Evolutionary conservation across 2,113 vertebrate genomes (phyloP), one percentile per base, ranked within the genome.

Genomic region (Fulica atra): DNA sequence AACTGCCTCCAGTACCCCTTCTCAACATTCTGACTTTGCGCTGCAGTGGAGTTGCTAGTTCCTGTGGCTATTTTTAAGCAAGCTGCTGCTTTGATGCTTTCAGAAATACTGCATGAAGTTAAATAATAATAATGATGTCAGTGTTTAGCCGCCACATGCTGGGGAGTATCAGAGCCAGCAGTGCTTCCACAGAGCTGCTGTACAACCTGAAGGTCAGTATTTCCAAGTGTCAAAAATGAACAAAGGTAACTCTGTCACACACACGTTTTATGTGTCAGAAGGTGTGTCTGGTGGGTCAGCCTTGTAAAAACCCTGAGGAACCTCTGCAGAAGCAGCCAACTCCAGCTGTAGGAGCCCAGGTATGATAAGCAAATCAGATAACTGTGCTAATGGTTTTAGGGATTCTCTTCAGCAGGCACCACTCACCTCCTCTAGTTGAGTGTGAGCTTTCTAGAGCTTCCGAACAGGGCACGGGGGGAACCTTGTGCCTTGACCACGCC

Each of bases 181-280:
- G 36, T 28, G 53, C 77, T 71, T 72, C 11, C 6, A 16, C 80
- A 42, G 66, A 93, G 92, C 80, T 72, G 35, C 54, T 50, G 78
- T 21, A 36, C 31, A 82, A 79, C 6, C 35, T 12, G 54, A 92
- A 81, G 86, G 83, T 72, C 88, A 81, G 5, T 48, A 44, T 11
- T 91, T 64, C 31, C 60, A 92, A 72, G 83, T 65, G 69, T 92
- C 60, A 89, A 63, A 92, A 95, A 97, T 77, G 93, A 85, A 61
- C 90, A 87, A 94, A 50, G 91, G 15, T 96, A 96, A 93, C 80
- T 96, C 92, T 91, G 95, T 92, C 91, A 94, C 93, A 89, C 96
- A 96, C 88, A 94, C 6, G 77, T 91, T 97, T 97, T 97, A 96
- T 94, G 96, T 63, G 96, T 87, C 94, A 87, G 87, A 90, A 95